Evolutionary conservation across 2,888 invertebrate species (phyloP), one percentile per base, ranked within the genome.

Genomic region (Pristionchus fissidentatus): DNA sequence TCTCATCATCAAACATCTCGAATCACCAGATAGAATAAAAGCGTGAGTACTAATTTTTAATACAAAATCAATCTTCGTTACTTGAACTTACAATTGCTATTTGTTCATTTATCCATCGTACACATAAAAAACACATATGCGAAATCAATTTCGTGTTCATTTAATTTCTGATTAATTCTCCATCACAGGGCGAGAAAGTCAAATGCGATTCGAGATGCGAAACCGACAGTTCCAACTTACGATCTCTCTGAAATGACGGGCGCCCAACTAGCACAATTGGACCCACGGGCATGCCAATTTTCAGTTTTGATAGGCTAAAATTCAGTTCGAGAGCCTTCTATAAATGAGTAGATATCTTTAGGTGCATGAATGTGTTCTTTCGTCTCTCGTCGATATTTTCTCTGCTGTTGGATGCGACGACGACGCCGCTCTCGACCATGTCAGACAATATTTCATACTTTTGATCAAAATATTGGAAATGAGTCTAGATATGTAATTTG

Each of bases 1-100:
- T 41, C 70, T 89, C 77, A 87, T 88, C 35, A 91, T 91, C 87
- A 87, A 88, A 83, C 87, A 85, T 83, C 85, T 91, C 49, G 91
- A 91, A 70, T 86, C 87, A 29, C 88, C 88, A n/a, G 66, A 52
- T 77, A 55, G 82, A 38, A 46, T 82, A 0, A 57, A 43, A 60
- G 60, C 80, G 80, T 80, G 15, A 7, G 80, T n/a, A n/a, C n/a
- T n/a, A n/a, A n/a, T n/a, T n/a, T 29, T 10, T 60, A 15, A 15
- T 60, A n/a, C 62, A 60, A 60, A 15, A 60, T 8, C 29, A 60
- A 26, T 15, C 49, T 15, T 49, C 49, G 19, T 19, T 49, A 49
- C 19, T 49, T 19, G 49, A 49, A 15, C 10, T 49, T 19, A 49
- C 19, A 10, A 49, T 49, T 19, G 19, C 49, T 49, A 19, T 49